phyloP scores from a whole-genome alignment of 2,888 invertebrate species.

The Dermolepida albohirtum region DNA sequence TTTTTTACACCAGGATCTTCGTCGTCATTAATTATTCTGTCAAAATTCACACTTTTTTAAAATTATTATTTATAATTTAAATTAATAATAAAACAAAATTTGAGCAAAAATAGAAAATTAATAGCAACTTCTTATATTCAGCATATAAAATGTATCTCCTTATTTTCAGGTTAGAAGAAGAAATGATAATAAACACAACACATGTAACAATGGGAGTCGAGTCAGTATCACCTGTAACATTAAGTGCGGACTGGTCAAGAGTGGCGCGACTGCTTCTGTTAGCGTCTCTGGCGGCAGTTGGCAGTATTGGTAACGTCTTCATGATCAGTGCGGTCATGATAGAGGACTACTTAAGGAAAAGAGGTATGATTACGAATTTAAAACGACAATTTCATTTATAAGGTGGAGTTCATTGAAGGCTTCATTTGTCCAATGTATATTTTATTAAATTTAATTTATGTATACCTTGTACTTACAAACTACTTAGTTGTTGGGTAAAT shows the following conservation, averaged over 20 bases:
- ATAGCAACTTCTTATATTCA: neutral
- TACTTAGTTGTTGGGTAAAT: too few species aligned
- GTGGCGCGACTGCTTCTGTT: constrained; percentile 74
- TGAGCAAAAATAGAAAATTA: too few species aligned
- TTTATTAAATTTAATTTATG: too few species aligned
- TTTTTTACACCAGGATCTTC: too few species aligned
- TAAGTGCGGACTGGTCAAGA: constrained; percentile 77
- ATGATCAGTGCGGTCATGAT: constrained; percentile 81
- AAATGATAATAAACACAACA: constrained; percentile 51
- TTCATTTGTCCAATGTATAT: too few species aligned
- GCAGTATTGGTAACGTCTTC: constrained; percentile 80
- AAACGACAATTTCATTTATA: too few species aligned
- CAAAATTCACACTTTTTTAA: too few species aligned
- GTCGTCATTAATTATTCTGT: too few species aligned
- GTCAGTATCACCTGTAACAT: constrained; percentile 73
- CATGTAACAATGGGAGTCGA: constrained; percentile 52
- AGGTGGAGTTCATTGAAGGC: too few species aligned
- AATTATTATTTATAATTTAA: too few species aligned
- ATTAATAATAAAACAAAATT: too few species aligned
- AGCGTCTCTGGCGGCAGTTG: constrained; percentile 73
- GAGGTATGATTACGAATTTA: constrained; percentile 73
- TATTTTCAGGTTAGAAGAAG: constrained; percentile 23
- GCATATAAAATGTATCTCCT: neutral
- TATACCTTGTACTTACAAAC: too few species aligned
- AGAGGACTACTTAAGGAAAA: constrained; percentile 75